Evolutionary conservation across 2,888 invertebrate genomes (phyloP), one percentile per base, ranked within the genome.

Genomic region (Protonemura montana): DNA sequence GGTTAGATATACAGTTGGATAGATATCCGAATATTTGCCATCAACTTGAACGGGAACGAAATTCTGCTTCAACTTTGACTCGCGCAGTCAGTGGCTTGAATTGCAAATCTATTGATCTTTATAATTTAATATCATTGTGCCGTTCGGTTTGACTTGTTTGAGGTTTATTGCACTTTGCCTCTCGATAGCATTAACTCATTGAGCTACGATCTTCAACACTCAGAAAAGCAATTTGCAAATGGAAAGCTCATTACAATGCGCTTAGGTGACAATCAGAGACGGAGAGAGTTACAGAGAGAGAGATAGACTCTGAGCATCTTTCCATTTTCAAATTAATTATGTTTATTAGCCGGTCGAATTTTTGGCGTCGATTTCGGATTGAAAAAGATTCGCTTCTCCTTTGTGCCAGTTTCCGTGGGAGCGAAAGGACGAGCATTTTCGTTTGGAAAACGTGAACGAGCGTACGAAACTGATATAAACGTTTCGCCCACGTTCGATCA

Each of bases 81-180:
- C 3, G 59, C 21, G 3, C 13, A 7, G 59, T 13, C 59, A 59
- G 5, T 3, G 59, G 7, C 59, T 59, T 59, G 59, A 59, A 59
- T 59, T 59, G 59, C 59, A 13, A 59, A 59, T 59, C 59, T 59
- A 59, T 59, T 59, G 59, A 59, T 59, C 59, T 59, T 59, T 59
- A 59, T 59, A 59, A 59, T 59, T 59, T 59, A 59, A 59, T 59
- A 59, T 10, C 59, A 59, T 59, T 59, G 59, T 59, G 59, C 59
- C 59, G 59, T 59, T 59, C 59, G 59, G 59, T 59, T 59, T 59
- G 59, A 59, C 59, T 59, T 59, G 59, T 59, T 59, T 59, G 59
- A 59, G 59, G 59, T 59, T 59, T 59, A 59, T 59, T 59, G 59
- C 59, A 59, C 59, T 59, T 59, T 59, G 59, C 59, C 16, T 59